Conservation (phyloP, 2,113 vertebrate species). For the Pluvialis apricaria region DNA sequence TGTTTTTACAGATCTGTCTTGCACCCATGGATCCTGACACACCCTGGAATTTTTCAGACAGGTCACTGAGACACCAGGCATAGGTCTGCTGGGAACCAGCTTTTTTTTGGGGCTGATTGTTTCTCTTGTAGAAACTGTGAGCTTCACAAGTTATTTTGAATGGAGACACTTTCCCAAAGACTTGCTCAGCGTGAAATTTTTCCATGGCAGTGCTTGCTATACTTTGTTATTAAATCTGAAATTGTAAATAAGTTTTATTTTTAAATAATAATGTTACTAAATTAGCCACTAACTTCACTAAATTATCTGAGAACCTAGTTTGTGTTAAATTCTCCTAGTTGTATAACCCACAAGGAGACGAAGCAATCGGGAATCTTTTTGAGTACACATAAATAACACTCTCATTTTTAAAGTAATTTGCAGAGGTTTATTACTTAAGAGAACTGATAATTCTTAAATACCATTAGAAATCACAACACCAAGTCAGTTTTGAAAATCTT, state of each 20-base stretch:
- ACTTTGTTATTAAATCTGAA: background rate
- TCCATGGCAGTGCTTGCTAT: background rate
- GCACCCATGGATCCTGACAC: background rate
- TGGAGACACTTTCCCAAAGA: background rate
- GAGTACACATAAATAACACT: background rate
- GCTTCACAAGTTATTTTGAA: background rate
- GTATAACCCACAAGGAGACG: background rate
- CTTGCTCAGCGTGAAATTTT: background rate
- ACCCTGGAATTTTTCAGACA: background rate
- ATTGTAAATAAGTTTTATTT: background rate
- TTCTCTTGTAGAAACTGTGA: background rate
- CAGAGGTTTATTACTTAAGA: background rate
- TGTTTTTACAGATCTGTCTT: background rate
- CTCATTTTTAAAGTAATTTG: background rate
- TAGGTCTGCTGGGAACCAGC: background rate
- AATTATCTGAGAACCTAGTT: background rate
- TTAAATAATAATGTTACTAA: background rate
- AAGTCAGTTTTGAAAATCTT: constrained; percentile 48
- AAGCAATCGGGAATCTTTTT: background rate
- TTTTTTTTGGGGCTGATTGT: background rate
- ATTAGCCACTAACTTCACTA: background rate
- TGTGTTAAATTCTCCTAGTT: background rate
- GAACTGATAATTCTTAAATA: background rate
- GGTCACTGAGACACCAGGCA: background rate
- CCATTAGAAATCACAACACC: background rate